Evolutionary conservation across 2,888 invertebrate species (phyloP), one percentile per base, ranked within the genome.

Genomic region (Metopia argyrocephala): DNA sequence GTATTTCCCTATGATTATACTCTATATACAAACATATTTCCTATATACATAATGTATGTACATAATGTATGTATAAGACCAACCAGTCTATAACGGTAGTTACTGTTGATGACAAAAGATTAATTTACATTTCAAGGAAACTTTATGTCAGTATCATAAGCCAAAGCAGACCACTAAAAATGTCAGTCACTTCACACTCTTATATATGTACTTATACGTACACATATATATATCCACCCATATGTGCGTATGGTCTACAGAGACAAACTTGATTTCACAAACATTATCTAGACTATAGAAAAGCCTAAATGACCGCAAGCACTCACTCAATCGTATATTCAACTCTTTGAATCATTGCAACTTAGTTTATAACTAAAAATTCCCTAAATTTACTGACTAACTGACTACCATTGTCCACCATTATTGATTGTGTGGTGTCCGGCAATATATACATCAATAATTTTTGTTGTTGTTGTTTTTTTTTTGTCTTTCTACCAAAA

Each of bases 61-160:
- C n/a, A n/a, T n/a, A n/a, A n/a, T n/a, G n/a, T n/a, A n/a, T n/a
- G n/a, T n/a, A n/a, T n/a, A n/a, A n/a, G n/a, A n/a, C n/a, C n/a
- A 76, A n/a, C 71, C 70, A 74, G 38, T 65, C 68, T 74, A 65
- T 73, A 52, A 64, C 69, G 56, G 62, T 68, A 56, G 73, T 52
- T 59, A 74, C 62, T 68, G 83, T 70, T 71, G 65, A 76, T 62
- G 68, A 75, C 75, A 74, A 83, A 69, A 83, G 78, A 82, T 79
- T 84, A 85, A 85, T 86, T 85, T 82, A 84, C 82, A 83, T 84
- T 84, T 69, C 82, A 83, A 87, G 88, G 87, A 88, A 88, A 79
- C 84, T 84, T 83, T 84, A 85, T 87, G 88, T 85, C 86, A 84
- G 71, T 71, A 80, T 78, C 82, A 80, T 48, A 71, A 70, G 66